Evolutionary conservation across 2,888 invertebrate species (phyloP), one percentile per base, ranked within the genome.

Genomic region (Aporophyla nigra): DNA sequence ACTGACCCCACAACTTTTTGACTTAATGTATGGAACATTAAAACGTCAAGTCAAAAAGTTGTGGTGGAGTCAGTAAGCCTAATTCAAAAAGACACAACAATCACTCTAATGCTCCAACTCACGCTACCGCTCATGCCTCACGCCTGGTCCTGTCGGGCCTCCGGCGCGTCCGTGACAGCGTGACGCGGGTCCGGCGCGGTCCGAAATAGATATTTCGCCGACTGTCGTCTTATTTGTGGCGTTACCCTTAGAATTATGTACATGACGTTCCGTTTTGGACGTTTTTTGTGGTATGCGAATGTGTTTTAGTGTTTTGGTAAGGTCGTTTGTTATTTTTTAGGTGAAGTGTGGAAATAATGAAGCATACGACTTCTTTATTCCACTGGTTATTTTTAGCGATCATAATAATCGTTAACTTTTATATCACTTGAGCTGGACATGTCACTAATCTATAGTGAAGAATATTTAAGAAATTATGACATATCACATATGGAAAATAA

Each of bases 151-250:
- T 61, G 75, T 67, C 78, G 86, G 86, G 87, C 90, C 91, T 90
- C 86, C 80, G 87, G 90, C 90, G 91, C 91, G 90, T 86, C 89
- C 90, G 92, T 95, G 96, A 94, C 96, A 96, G 93, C 88, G 88
- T 95, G 95, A 95, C 95, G 93, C 94, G 96, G 95, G 96, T 95
- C 95, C 96, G 87, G 94, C 88, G 87, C 90, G 91, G 95, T 94
- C 95, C 95, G 93, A 95, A 95, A 95, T 94, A 95, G 95, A 95
- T 95, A 95, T 94, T 95, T 94, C 92, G 93, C 92, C 92, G 90
- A 91, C 92, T 93, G 94, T 94, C 93, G 90, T 89, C 87, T 91
- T 91, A 90, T 91, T 91, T 92, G 92, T 90, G 92, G 90, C 92
- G 89, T 91, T 90, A 91, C 89, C 89, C 88, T 80, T 88, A 91